Percentiles rank a stretch among this genome's conserved stretches.
phyloP scores from a whole-genome alignment of 92 coral and sea anemone species.

The Porites cylindrica region DNA sequence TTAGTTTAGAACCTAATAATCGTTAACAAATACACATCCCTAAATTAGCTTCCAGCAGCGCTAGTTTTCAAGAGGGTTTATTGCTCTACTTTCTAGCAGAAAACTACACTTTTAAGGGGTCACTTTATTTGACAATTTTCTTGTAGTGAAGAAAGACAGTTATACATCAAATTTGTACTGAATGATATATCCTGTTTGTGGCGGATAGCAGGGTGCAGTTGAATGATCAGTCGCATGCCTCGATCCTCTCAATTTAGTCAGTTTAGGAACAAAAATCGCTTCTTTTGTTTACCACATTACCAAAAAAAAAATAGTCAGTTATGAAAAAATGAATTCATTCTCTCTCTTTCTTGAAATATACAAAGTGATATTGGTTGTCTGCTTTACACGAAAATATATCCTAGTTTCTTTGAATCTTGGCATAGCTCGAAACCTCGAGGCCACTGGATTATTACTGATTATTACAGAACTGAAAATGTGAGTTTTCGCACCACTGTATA shows the following conservation, averaged over 20 bases:
- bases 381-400: background rate
- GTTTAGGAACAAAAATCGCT: background rate
- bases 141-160: background rate
- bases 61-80: background rate
- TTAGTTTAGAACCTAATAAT: constrained; percentile 52
- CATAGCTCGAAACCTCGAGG: background rate
- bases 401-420: background rate
- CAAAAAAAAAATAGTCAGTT: background rate
- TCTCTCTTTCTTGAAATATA: background rate
- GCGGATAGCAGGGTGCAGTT: background rate
- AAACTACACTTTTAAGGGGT: background rate
- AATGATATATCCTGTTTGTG: constrained; percentile 2
- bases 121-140: background rate
- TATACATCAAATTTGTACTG: background rate
- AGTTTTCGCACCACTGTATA: no score
- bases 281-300: background rate
- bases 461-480: no score
- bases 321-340: background rate
- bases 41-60: constrained; percentile 44
- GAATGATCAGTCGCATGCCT: background rate
- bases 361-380: background rate
- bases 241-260: background rate
- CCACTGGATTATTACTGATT: background rate
- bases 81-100: background rate
- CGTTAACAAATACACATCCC: background rate